Conservation (phyloP, 2,888 invertebrate genomes). For the Cheiracanthium punctorium region DNA sequence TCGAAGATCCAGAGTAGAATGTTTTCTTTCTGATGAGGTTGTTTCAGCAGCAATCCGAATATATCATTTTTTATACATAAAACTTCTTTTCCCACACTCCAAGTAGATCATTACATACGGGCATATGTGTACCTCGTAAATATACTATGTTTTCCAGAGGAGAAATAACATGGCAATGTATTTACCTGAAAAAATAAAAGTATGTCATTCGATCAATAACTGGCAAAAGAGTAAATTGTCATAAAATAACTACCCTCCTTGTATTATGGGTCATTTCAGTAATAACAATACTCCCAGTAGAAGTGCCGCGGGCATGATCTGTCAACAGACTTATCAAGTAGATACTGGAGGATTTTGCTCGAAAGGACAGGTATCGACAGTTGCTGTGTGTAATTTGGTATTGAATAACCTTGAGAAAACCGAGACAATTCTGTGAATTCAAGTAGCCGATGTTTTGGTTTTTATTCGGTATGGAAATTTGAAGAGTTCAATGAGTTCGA, state of each 20-base stretch:
- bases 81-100: not conserved
- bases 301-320: not conserved
- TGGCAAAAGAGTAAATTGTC: not conserved
- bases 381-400: not conserved
- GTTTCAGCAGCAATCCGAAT: too few species aligned
- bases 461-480: not conserved
- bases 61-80: not conserved
- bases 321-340: not conserved
- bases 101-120: not conserved
- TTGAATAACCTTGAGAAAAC: not conserved
- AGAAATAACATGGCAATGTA: not conserved
- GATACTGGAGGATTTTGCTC: not conserved
- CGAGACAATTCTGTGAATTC: not conserved
- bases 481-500: not conserved
- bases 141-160: not conserved
- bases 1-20: too few species aligned
- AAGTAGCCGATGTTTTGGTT: not conserved
- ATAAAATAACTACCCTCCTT: not conserved
- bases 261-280: not conserved
- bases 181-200: not conserved
- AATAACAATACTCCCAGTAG: not conserved
- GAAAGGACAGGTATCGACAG: not conserved
- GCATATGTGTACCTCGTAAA: not conserved
- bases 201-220: conserved; percentile 2
- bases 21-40: too few species aligned